Evolutionary conservation across 1,140 invertebrate genomes (phyloP).

Genomic region (Aphaenogaster rudis): DNA sequence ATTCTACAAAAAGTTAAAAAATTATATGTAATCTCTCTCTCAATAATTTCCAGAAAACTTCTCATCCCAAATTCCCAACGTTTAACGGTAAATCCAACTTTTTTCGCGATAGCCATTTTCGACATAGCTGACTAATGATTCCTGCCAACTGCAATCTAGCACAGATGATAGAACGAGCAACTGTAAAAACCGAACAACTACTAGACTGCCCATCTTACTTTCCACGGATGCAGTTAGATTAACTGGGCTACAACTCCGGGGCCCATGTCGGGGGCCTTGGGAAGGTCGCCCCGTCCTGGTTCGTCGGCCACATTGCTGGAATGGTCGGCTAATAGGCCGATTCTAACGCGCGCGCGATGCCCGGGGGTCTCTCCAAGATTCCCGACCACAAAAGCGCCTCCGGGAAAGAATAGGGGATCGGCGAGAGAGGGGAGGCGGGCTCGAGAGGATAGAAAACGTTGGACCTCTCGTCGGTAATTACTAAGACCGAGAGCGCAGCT

Average conservation of each 20-base stretch:
- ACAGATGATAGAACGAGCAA: slow-evolving; percentile 3
- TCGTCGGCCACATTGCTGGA: slow-evolving; percentile 74
- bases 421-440: neutral
- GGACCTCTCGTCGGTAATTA: slow-evolving; percentile 61
- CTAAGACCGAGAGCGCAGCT: slow-evolving; percentile 44
- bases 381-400: slow-evolving; percentile 54
- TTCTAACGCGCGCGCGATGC: slow-evolving; percentile 53
- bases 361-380: slow-evolving; percentile 32
- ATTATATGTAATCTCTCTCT: neutral
- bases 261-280: slow-evolving; percentile 61
- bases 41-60: neutral
- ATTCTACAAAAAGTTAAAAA: neutral
- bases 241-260: slow-evolving; percentile 36
- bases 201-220: slow-evolving; percentile 25
- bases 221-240: slow-evolving; percentile 29
- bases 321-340: slow-evolving; percentile 74
- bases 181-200: slow-evolving; percentile 18
- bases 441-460: slow-evolving; percentile 44
- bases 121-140: slow-evolving; percentile 28
- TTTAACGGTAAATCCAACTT: neutral
- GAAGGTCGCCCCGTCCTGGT: slow-evolving; percentile 74
- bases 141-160: neutral
- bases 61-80: neutral
- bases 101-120: neutral
- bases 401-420: slow-evolving; percentile 9